Conservation (phyloP, 2,113 vertebrate genomes). For the Tringa solitaria region DNA sequence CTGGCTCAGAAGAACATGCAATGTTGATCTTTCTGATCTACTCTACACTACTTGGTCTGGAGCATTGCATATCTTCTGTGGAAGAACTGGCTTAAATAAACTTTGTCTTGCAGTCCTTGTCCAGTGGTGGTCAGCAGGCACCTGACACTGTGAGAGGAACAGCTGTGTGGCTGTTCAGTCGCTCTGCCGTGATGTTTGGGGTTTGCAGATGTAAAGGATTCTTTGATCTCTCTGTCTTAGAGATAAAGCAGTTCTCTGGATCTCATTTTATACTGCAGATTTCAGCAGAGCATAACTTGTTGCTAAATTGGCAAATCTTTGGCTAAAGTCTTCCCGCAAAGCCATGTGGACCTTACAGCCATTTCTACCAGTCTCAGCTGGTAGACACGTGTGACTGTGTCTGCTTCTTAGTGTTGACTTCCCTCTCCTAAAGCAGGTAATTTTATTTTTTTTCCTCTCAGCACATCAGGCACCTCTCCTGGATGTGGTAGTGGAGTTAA, state of each 20-base stretch:
- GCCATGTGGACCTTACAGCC: rapidly evolving
- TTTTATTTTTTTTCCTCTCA: background rate
- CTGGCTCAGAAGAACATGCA: background rate
- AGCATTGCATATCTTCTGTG: background rate
- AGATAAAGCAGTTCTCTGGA: background rate
- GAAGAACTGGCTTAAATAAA: background rate
- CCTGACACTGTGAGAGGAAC: background rate
- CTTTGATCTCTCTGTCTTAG: background rate
- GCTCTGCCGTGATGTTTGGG: background rate
- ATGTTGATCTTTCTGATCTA: background rate
- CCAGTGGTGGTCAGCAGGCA: background rate
- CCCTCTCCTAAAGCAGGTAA: background rate
- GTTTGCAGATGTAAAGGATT: background rate
- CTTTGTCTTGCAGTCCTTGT: background rate
- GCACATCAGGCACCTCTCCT: background rate
- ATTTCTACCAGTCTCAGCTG: background rate
- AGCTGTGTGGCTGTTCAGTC: background rate
- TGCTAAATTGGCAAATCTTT: background rate
- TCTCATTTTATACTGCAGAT: background rate
- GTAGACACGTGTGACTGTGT: background rate
- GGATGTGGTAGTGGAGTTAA: slow-evolving; percentile 12
- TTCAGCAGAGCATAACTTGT: background rate
- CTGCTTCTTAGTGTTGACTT: background rate
- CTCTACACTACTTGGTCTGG: background rate
- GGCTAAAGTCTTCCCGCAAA: background rate